Percentiles rank a stretch among this genome's conserved stretches.
Evolutionary conservation across 1,140 invertebrate genomes (phyloP).

Genomic region (Ylistrum balloti): DNA sequence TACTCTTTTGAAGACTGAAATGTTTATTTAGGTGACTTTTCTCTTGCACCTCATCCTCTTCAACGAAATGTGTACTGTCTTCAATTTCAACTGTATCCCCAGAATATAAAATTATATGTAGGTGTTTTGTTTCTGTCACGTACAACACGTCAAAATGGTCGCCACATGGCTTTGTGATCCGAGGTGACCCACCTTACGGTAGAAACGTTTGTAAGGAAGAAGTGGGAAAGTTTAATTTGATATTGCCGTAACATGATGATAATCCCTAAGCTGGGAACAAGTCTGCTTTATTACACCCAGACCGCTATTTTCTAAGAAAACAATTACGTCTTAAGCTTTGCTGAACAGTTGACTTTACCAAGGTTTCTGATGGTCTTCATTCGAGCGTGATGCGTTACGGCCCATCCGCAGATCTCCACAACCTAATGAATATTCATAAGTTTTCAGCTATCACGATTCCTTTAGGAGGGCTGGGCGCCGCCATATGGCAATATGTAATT

Average conservation of each 20-base stretch:
- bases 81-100: too few species aligned
- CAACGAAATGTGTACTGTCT: too few species aligned
- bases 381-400: not conserved
- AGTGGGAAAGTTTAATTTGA: constrained; percentile 7
- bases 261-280: constrained; percentile 10
- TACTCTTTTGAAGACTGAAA: too few species aligned
- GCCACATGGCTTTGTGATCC: constrained; percentile 12
- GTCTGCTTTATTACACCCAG: not conserved
- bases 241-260: not conserved
- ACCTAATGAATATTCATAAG: constrained; percentile 20
- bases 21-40: too few species aligned
- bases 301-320: constrained; percentile 35
- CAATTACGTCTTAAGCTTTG: not conserved
- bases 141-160: not conserved
- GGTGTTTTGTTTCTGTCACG: too few species aligned
- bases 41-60: too few species aligned
- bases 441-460: constrained; percentile 10
- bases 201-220: not conserved
- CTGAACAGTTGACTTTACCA: not conserved
- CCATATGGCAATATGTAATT: constrained; percentile 33
- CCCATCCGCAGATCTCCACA: constrained; percentile 19
- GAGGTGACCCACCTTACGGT: not conserved
- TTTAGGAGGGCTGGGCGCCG: not conserved
- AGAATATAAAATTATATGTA: too few species aligned
- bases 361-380: not conserved